Evolutionary conservation across 2,797 vertebrate species (phyloP).

Genomic region (Trachops cirrhosus): DNA sequence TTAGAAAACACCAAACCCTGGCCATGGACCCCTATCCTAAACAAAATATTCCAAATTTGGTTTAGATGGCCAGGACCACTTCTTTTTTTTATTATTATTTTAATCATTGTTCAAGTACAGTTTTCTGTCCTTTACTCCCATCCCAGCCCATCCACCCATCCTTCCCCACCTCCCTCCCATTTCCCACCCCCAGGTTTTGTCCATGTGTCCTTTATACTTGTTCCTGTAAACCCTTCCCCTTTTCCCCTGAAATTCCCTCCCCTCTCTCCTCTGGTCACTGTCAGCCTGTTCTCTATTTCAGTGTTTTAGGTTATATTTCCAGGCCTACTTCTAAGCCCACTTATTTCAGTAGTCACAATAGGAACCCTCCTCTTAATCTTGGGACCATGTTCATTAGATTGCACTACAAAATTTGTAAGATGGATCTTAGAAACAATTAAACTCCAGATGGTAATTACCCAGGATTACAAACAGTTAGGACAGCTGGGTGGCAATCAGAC

Average conservation of each 20-base stretch:
- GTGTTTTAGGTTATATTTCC: too few species aligned
- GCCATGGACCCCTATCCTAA: not conserved
- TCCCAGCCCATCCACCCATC: too few species aligned
- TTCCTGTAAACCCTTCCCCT: too few species aligned
- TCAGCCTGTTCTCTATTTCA: too few species aligned
- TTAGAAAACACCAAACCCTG: not conserved
- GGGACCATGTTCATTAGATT: not conserved
- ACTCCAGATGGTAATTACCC: not conserved
- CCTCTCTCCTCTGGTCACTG: too few species aligned
- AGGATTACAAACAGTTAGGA: not conserved
- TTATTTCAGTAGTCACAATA: not conserved
- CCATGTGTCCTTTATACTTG: too few species aligned
- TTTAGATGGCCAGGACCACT: not conserved
- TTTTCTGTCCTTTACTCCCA: too few species aligned
- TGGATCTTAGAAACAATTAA: not conserved
- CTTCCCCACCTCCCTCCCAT: too few species aligned
- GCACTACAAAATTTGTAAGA: not conserved
- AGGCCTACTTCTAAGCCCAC: not conserved
- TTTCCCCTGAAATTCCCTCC: too few species aligned
- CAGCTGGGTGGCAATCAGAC: not conserved
- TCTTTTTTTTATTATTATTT: too few species aligned
- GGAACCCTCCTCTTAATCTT: not conserved
- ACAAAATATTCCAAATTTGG: not conserved
- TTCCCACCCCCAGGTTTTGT: too few species aligned
- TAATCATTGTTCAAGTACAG: too few species aligned